phyloP scores from a whole-genome alignment of 2,888 invertebrate species.

The Timandra comae region DNA sequence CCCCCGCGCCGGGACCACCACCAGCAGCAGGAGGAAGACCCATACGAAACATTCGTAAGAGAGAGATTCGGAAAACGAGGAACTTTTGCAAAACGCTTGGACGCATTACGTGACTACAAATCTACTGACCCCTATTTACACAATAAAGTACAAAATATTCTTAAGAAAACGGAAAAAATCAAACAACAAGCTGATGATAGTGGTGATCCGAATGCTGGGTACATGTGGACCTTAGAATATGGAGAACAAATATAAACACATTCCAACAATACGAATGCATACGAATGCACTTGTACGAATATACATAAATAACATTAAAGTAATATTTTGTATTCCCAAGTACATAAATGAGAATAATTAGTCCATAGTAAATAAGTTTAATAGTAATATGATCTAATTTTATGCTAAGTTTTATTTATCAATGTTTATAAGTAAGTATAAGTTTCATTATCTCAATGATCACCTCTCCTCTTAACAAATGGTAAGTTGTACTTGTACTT shows the following conservation, averaged over 20 bases:
- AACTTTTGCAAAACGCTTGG: conserved; percentile 41
- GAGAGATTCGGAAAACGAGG: conserved; percentile 60
- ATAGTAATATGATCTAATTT: no score
- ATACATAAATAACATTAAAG: no score
- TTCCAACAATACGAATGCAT: no score
- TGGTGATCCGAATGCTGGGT: conserved; percentile 64
- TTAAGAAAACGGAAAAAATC: conserved; percentile 58
- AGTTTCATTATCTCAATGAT: no score
- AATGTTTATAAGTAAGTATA: no score
- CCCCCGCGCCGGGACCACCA: conserved; percentile 5
- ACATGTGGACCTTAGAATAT: conserved; percentile 75
- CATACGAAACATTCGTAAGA: conserved; percentile 66
- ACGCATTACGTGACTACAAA: conserved; percentile 35
- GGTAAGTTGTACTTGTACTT: no score
- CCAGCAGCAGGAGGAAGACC: conserved; percentile 36
- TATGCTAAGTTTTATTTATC: no score
- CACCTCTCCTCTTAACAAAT: no score
- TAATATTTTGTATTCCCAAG: no score
- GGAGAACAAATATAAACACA: conserved; percentile 47
- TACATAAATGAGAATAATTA: no score
- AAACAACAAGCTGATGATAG: conserved; percentile 56
- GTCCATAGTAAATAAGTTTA: no score
- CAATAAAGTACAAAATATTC: conserved; percentile 47
- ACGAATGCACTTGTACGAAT: no score
- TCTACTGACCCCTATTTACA: conserved; percentile 45